Evolutionary conservation across 2,888 invertebrate species (phyloP).

Genomic region (Xestia c-nigrum): DNA sequence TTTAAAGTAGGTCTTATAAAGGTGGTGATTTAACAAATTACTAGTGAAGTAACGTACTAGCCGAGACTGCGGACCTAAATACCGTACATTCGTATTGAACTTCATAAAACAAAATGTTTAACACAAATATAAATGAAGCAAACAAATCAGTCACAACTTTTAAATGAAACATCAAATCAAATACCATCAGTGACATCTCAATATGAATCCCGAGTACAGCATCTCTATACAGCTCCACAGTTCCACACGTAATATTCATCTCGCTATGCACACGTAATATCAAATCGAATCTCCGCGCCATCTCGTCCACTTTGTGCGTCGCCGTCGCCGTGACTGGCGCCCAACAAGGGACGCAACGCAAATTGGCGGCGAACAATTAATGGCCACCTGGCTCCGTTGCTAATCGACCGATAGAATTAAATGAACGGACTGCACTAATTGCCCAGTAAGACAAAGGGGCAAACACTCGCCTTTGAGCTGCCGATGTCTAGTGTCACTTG

Average conservation of each 20-base stretch:
- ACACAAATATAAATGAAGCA: neutral
- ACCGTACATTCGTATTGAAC: neutral
- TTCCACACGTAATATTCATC: conserved; percentile 67
- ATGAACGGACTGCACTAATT: conserved; percentile 90
- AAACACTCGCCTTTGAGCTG: conserved; percentile 89
- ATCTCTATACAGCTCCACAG: conserved; percentile 55
- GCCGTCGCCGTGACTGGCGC: conserved; percentile 72
- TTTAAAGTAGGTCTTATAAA: conserved; percentile 14
- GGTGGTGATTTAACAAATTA: neutral
- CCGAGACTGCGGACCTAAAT: neutral
- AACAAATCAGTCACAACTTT: neutral
- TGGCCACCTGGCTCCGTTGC: conserved; percentile 86
- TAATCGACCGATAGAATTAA: conserved; percentile 91
- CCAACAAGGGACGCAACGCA: conserved; percentile 80
- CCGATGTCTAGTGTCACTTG: conserved; percentile 88
- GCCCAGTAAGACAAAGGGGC: conserved; percentile 90
- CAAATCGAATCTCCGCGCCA: conserved; percentile 70
- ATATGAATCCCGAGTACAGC: conserved; percentile 30
- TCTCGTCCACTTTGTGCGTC: conserved; percentile 73
- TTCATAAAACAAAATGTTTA: neutral
- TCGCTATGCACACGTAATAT: conserved; percentile 69
- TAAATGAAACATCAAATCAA: conserved; percentile 31
- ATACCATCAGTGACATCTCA: conserved; percentile 11
- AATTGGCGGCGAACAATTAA: conserved; percentile 88
- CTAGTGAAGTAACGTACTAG: neutral